Conservation (phyloP, 1,140 invertebrate genomes). For the Brachionus rubens region DNA sequence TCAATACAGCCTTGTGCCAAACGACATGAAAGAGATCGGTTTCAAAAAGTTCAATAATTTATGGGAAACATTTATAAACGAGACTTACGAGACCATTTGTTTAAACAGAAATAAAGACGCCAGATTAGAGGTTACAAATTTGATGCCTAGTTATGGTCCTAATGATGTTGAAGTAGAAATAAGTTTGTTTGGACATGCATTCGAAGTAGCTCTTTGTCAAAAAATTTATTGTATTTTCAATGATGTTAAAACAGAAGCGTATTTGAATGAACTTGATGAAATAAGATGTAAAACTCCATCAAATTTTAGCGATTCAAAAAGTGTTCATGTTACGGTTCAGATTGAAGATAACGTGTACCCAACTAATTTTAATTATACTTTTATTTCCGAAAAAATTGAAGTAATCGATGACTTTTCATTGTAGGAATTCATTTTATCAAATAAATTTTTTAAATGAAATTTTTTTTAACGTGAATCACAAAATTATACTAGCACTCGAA, state of each 20-base stretch:
- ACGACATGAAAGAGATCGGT: constrained; percentile 48
- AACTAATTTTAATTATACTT: too few relatives aligned
- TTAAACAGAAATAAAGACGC: neutral
- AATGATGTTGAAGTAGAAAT: neutral
- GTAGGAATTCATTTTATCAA: too few relatives aligned
- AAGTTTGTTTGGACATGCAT: neutral
- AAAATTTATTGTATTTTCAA: neutral
- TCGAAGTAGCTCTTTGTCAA: neutral
- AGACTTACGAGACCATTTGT: constrained; percentile 48
- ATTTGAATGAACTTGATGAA: too few relatives aligned
- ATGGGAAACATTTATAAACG: constrained; percentile 48
- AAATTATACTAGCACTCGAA: too few relatives aligned
- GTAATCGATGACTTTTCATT: too few relatives aligned
- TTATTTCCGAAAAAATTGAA: too few relatives aligned
- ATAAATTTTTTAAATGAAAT: too few relatives aligned
- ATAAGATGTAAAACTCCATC: too few relatives aligned
- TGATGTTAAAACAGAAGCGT: neutral
- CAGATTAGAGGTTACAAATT: neutral
- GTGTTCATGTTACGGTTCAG: too few relatives aligned
- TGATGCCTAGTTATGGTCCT: neutral
- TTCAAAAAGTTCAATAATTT: constrained; percentile 48
- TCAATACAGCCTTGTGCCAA: constrained; percentile 48
- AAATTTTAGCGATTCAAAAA: too few relatives aligned
- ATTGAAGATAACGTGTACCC: too few relatives aligned
- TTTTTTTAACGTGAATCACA: too few relatives aligned